Percentiles rank a stretch among this genome's conserved stretches.
Conservation (phyloP, 2,113 vertebrate genomes). For the Erpornis zantholeuca region DNA sequence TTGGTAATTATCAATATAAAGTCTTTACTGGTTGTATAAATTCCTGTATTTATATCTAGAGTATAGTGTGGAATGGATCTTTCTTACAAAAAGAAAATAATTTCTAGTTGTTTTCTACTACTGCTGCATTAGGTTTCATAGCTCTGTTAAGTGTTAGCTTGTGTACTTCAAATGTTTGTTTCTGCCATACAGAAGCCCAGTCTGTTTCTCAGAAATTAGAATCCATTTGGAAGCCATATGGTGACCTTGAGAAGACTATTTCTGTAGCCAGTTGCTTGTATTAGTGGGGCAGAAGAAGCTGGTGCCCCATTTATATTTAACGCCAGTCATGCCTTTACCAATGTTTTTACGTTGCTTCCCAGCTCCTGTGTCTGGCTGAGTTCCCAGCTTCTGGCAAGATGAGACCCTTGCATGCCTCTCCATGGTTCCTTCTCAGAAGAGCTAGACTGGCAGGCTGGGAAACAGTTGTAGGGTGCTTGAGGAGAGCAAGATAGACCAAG, state of each 20-base stretch:
- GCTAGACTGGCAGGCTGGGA: not conserved
- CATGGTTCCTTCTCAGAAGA: not conserved
- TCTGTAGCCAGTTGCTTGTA: not conserved
- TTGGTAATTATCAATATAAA: conserved; percentile 3
- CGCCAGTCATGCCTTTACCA: not conserved
- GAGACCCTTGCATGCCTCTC: not conserved
- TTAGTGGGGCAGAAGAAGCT: not conserved
- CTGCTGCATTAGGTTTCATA: conserved; percentile 43
- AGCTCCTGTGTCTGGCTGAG: not conserved
- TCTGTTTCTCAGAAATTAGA: not conserved
- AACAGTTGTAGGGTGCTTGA: not conserved
- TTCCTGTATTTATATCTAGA: conserved; percentile 41
- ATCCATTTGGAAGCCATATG: not conserved
- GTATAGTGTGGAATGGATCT: conserved; percentile 40
- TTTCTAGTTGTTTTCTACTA: conserved; percentile 59
- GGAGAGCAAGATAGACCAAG: not conserved
- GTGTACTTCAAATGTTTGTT: conserved; percentile 68
- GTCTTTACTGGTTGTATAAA: conserved; percentile 50
- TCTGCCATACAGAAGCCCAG: conserved; percentile 67
- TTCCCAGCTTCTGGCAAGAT: not conserved
- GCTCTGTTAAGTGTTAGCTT: conserved; percentile 54
- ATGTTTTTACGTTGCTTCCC: not conserved
- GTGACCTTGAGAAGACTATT: not conserved
- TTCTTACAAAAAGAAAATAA: conserved; percentile 27
- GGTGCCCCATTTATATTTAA: not conserved